Base-by-base conservation (phyloP, 2,888 invertebrate species). In the Drosophila aldrichi region DNA sequence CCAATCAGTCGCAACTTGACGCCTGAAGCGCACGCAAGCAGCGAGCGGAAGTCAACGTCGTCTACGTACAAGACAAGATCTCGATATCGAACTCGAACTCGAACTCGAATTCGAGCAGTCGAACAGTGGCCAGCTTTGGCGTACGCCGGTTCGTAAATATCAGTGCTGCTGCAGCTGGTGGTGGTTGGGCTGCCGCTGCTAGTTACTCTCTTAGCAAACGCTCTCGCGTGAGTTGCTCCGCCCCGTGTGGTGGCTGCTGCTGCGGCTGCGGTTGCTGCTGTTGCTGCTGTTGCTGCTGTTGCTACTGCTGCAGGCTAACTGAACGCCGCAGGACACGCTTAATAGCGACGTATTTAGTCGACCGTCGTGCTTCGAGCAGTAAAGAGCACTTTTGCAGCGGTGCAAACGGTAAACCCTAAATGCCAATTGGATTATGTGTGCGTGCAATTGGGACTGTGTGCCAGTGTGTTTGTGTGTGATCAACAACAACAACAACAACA, bases 241-340 rank as follows among this genome's bases (percentile, higher is more conserved):
- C 84, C 84, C 88, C 79, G 65, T 74, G 72, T 43, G 66, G 66
- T 69, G 66, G 46, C 70, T 77, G 68, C 38, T 77, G 58, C 20
- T 41, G 62, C 25, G 29, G 62, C 49, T 34, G 69, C 64, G 66
- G 18, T 9, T 40, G 34, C 34, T 9, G 38, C 16, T 16, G 38
- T 5, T 40, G n/a, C 8, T 29, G 29, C 7, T 29, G 8, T 8
- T 29, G 25, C 3, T 25, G 25, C n/a, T 8, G 14, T 48, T n/a
- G 48, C 48, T 32, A 61, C 74, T 79, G 92, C 92, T 91, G 88
- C 87, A 86, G 91, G 92, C 91, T 85, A 87, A 81, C 75, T 79
- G 82, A 91, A 81, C 79, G 90, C 92, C 91, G 90, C 90, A 91
- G 91, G 91, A 90, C 82, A 80, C 87, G 79, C 57, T 59, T 61